Base-by-base conservation (phyloP, 2,113 vertebrate species). In the Chelonoidis abingdonii region DNA sequence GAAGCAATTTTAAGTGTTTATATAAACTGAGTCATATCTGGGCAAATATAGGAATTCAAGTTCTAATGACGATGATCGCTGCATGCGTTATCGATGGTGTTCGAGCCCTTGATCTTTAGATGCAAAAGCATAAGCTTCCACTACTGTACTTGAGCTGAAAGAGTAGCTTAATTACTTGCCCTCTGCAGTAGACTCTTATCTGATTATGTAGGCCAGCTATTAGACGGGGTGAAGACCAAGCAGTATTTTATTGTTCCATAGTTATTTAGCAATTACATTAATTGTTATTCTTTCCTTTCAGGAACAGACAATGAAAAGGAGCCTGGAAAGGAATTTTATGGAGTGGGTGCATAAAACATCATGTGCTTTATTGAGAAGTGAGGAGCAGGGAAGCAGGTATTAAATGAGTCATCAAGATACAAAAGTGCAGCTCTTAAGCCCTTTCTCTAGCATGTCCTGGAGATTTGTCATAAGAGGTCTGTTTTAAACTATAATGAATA, bases 361-460 rank as follows among this genome's bases (percentile, higher is more conserved):
- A 38, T 12, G 2, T 31, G 6, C 49, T 91, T 25, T 76, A 0
- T 10, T 84, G 35, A 87, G 57, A 49, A 84, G 47, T 2, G 50
- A 65, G 86, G 84, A 72, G 13, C 69, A 89, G 65, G 69, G 75
- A 50, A n/a, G 6, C 91, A 98, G 98, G 98, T 98, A 96, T 53
- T 91, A 3, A 5, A 76, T 44, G 25, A 29, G 6, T 6, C 25
- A 8, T 8, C 57, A 4, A 24, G 21, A 57, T 35, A 31, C 35
- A 25, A 25, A 84, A 89, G 80, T 65, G 7, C 78, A 85, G 53
- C 44, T 56, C 53, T 41, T 78, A 82, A 84, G 91, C 11, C 12
- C 5, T 59, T n/a, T 91, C 54, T 75, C 88, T 87, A n/a, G 83
- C 24, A 53, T 72, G 69, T 1, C 1, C 44, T 41, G 85, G 25